phyloP scores from a whole-genome alignment of 2,888 invertebrate species.

The Ormyrus nitidulus region DNA sequence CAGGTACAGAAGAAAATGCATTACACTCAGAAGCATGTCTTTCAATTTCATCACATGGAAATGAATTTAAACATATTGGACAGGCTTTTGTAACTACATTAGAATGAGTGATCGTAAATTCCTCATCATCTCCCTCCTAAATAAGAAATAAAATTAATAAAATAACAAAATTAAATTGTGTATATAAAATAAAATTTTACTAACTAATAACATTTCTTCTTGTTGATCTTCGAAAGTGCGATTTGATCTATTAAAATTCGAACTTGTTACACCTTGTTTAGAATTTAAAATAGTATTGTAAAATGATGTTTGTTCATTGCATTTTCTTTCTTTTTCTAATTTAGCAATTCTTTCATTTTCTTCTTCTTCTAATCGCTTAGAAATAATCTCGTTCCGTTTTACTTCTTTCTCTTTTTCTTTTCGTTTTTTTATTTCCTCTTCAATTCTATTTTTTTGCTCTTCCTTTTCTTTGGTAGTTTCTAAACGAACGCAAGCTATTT shows the following conservation, averaged over 20 bases:
- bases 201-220: slow-evolving; percentile 32
- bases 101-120: slow-evolving; percentile 31
- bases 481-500: slow-evolving; percentile 4
- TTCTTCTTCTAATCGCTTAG: slow-evolving; percentile 42
- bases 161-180: slow-evolving; percentile 5
- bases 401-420: slow-evolving; percentile 52
- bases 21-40: slow-evolving; percentile 67
- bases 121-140: slow-evolving; percentile 38
- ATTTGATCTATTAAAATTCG: slow-evolving; percentile 6
- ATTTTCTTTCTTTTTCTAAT: slow-evolving; percentile 47
- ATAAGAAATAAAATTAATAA: slow-evolving; percentile 8
- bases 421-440: slow-evolving; percentile 43
- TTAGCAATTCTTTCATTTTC: slow-evolving; percentile 42
- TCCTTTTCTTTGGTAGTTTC: slow-evolving; percentile 50
- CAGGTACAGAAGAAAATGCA: slow-evolving; percentile 57
- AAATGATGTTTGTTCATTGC: slow-evolving; percentile 29
- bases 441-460: slow-evolving; percentile 52
- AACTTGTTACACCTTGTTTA: slow-evolving; percentile 23
- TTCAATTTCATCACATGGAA: slow-evolving; percentile 62
- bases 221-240: not conserved
- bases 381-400: slow-evolving; percentile 47
- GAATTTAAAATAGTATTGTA: too few species aligned
- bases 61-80: slow-evolving; percentile 67
- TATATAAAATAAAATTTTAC: slow-evolving; percentile 9
- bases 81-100: slow-evolving; percentile 56